Conservation (phyloP, 30 jellyfish, hydroid and myxozoan species). For the Calvadosia cruxmelitensis region DNA sequence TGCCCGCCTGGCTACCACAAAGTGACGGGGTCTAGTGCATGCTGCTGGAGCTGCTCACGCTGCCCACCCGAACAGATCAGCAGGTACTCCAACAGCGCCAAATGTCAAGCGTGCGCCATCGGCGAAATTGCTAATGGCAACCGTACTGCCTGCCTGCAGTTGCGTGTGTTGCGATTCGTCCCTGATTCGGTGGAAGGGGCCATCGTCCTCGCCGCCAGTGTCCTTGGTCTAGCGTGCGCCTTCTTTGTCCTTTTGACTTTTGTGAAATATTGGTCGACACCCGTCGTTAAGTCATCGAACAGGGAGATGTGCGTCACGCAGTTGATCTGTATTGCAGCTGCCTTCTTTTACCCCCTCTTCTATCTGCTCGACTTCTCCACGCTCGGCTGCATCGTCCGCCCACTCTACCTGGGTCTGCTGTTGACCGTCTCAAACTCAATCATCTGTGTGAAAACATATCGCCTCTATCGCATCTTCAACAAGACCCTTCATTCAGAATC, state of each 20-base stretch:
- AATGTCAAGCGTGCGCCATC: constrained; percentile 37
- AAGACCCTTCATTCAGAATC: constrained; percentile 41
- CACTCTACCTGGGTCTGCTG: constrained; percentile 38
- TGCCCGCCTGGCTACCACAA: constrained; percentile 57
- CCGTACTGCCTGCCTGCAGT: constrained; percentile 30
- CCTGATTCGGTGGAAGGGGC: constrained; percentile 17
- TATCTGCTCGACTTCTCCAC: constrained; percentile 20
- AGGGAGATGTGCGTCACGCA: constrained; percentile 59
- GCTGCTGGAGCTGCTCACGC: constrained; percentile 67
- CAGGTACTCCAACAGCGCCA: not conserved
- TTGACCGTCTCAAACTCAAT: constrained; percentile 37
- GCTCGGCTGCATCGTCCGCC: constrained; percentile 22
- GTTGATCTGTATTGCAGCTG: constrained; percentile 22
- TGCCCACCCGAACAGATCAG: constrained; percentile 29
- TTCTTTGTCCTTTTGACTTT: constrained; percentile 17
- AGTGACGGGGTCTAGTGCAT: constrained; percentile 25
- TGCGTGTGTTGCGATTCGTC: constrained; percentile 19
- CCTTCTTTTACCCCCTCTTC: constrained; percentile 37
- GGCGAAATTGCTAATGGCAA: constrained; percentile 27
- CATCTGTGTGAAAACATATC: constrained; percentile 42
- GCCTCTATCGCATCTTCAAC: constrained; percentile 53
- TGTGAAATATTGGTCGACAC: constrained; percentile 58
- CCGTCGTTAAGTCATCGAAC: constrained; percentile 74
- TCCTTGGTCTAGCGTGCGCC: constrained; percentile 27
- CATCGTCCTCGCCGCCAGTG: constrained; percentile 6